Base-by-base conservation (phyloP, 2,888 invertebrate species). In the Ecliptopera silaceata region DNA sequence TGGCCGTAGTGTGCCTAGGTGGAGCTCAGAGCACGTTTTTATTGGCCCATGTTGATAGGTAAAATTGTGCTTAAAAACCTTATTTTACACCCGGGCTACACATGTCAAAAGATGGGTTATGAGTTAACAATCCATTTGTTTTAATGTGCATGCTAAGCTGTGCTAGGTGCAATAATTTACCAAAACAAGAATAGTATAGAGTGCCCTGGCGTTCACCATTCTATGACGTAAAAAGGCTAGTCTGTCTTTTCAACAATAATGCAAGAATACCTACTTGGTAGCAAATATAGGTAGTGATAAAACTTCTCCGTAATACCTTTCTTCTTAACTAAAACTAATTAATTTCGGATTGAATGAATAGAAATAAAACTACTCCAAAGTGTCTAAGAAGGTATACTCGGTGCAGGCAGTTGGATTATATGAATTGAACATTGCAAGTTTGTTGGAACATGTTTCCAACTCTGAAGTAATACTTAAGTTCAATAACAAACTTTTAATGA, bases 401-500 rank as follows among this genome's bases (percentile, higher is more conserved):
- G 34, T 46, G 49, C 47, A 73, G 70, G 69, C 71, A 79, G 65
- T 68, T 67, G 66, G 69, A 62, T 71, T 70, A 69, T 75, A 73
- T 65, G 70, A 71, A 78, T 77, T 73, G 73, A 79, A 76, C 75
- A 80, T 79, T 74, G 72, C 73, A 80, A 80, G 81, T 77, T 79
- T 79, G 77, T 74, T 54, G 72, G 77, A 67, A 79, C 79, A 86
- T 84, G 78, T 81, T 84, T 78, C 72, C 66, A 80, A 81, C 79
- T 82, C 71, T 69, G 75, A 79, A 72, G 79, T 79, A 81, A 81
- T 80, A 86, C 75, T 86, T 82, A 63, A 61, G 72, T 74, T 80
- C 80, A 73, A 77, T 79, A 79, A 75, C 71, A 84, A 88, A 88
- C 84, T 88, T 88, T 88, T 88, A 88, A 88, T 88, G 85, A 88